Evolutionary conservation across 2,888 invertebrate species (phyloP), one percentile per base, ranked within the genome.

Genomic region (Polydrusus cervinus): DNA sequence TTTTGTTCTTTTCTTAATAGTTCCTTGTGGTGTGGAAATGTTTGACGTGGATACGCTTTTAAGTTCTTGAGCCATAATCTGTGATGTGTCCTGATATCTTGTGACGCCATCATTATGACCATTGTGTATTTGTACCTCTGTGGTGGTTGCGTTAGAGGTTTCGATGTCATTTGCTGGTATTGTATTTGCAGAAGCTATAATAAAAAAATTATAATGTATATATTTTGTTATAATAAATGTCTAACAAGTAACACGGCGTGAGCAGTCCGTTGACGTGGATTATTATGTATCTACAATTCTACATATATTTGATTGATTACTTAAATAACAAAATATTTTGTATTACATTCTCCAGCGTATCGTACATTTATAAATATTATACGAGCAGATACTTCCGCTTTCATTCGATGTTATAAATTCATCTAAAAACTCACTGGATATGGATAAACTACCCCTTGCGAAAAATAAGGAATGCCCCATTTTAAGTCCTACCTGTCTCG

Each of bases 21-120:
- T 62, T 8, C 20, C 62, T 34, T 62, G 10, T 62, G 62, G 43
- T 20, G 45, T 62, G 2, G 57, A 57, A 25, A 16, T 57, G 6
- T 55, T 25, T 25, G 55, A 55, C 30, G 55, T 25, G 7, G 30
- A 30, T 30, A 6, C 1, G 14, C 9, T 18, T 55, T 3, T 11
- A 11, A 38, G 38, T 38, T 57, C 57, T 10, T 9, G 14, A 8
- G 57, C 57, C 10, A 62, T 45, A 25, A 43, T 45, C 45, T 62
- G 43, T 30, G 62, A 16, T 40, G 45, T 62, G 18, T 62, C 62
- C 1, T 40, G 8, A 7, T 62, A 62, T 14, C 62, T 16, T 30
- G 45, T 45, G 6, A 20, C 40, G 1, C 40, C 61, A 11, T 47
- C 45, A 9, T 30, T 25, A 13, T 45, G 45, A 16, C 16, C 40